Evolutionary conservation across 2,888 invertebrate species (phyloP).

Genomic region (Chymomyza amoena): DNA sequence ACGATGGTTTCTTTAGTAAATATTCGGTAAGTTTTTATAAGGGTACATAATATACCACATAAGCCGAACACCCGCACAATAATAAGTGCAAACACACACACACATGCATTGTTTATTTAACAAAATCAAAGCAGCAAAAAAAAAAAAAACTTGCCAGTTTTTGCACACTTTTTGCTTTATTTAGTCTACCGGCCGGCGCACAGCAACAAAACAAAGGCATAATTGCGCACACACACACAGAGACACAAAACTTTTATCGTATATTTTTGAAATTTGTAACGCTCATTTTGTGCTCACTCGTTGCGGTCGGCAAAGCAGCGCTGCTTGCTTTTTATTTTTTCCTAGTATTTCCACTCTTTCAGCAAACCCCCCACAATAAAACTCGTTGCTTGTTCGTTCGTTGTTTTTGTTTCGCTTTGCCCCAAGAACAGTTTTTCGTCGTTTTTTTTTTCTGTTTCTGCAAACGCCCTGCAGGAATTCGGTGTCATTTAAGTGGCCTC

Average conservation of each 20-base stretch:
- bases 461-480: too few species aligned
- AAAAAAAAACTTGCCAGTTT: conserved; percentile 21
- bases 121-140: not conserved
- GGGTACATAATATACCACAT: conserved; percentile 9
- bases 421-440: conserved; percentile 31
- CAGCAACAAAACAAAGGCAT: conserved; percentile 15
- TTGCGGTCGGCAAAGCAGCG: conserved; percentile 53
- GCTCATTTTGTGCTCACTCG: conserved; percentile 43
- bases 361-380: conserved; percentile 31
- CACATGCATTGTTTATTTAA: conserved; percentile 33
- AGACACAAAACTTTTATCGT: conserved; percentile 23
- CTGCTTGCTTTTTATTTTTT: conserved; percentile 32
- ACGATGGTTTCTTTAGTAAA: conserved; percentile 83
- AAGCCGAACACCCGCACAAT: not conserved
- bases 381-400: conserved; percentile 6
- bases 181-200: conserved; percentile 51
- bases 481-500: too few species aligned
- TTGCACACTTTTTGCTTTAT: conserved; percentile 18
- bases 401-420: not conserved
- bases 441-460: not conserved
- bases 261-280: conserved; percentile 55
- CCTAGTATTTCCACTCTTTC: conserved; percentile 51
- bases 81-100: not conserved
- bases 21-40: conserved; percentile 83
- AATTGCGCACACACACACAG: conserved; percentile 11